Evolutionary conservation across 2,888 invertebrate genomes (phyloP).

Genomic region (Ischnus inquisitorius): DNA sequence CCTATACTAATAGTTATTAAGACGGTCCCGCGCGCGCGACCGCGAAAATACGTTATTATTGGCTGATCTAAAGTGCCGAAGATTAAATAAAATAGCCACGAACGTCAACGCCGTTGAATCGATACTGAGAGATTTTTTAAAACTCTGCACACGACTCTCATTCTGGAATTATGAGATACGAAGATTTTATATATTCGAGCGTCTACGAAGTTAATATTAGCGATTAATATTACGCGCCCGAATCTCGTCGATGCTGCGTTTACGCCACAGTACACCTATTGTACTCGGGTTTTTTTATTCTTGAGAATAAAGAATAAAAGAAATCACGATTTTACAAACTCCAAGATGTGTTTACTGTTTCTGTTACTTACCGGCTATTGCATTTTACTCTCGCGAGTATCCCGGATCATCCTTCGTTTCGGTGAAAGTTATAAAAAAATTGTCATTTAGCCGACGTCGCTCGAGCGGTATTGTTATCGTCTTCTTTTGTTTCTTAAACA

Average conservation of each 20-base stretch:
- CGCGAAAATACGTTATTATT: background rate
- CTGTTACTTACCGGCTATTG: background rate
- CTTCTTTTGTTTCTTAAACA: no score
- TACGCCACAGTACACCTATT: background rate
- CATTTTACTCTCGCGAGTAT: no score
- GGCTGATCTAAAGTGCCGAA: background rate
- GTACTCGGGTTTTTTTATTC: background rate
- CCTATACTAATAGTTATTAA: constrained; percentile 21
- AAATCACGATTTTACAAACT: background rate
- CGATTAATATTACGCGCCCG: background rate
- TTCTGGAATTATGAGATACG: background rate
- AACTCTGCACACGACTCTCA: background rate
- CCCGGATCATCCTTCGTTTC: no score
- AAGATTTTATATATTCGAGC: background rate
- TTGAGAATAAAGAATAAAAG: background rate
- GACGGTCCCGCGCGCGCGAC: background rate
- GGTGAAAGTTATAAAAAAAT: no score
- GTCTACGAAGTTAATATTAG: background rate
- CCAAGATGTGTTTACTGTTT: background rate
- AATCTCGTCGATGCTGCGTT: background rate
- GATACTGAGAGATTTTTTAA: background rate
- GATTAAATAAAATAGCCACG: background rate
- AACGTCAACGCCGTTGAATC: background rate
- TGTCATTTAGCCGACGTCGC: no score
- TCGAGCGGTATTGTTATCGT: no score